Base-by-base conservation (phyloP, 2,797 vertebrate genomes). In the Mallotus villosus region DNA sequence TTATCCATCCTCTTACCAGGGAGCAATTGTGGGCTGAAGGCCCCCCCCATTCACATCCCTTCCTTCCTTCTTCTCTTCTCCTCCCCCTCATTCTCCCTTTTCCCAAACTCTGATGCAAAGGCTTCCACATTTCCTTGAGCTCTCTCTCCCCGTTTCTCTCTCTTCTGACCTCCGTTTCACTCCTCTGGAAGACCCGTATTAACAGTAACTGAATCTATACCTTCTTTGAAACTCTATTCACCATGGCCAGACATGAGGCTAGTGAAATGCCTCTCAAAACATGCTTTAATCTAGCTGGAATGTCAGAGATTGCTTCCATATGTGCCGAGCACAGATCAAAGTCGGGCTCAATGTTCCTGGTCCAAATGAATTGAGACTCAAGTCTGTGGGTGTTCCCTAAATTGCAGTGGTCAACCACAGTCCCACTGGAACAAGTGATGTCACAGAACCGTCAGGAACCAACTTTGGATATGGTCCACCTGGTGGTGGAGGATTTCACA, bases 251-350 rank as follows among this genome's bases (percentile, higher is more conserved):
- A 85, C 92, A 89, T 85, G 57, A 85, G 82, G 78, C 90, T 90
- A 82, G 87, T 93, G 90, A 94, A 94, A 92, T 87, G 88, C 90
- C 93, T 94, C 75, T 93, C 87, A 92, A 94, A 94, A 93, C 85
- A 92, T 86, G 84, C 92, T 94, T 95, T 94, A 93, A 95, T 94
- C 94, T 90, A 85, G 81, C 81, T 90, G 94, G 94, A 95, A 95
- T 95, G 94, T 85, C 84, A 89, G 90, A 93, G 94, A 96, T 95
- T 93, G 90, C 87, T 96, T 95, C 94, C 95, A 95, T 92, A 94
- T 95, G 94, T 94, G 92, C 86, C 85, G 74, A 87, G 29, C 74
- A 79, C 90, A 92, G 92, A 94, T 94, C 93, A 95, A 93, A 93
- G 90, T 90, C 90, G 89, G 89, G 89, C 91, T 92, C 88, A 86